phyloP scores from a whole-genome alignment of 2,797 vertebrate species.

The Chloroceryle amazona region DNA sequence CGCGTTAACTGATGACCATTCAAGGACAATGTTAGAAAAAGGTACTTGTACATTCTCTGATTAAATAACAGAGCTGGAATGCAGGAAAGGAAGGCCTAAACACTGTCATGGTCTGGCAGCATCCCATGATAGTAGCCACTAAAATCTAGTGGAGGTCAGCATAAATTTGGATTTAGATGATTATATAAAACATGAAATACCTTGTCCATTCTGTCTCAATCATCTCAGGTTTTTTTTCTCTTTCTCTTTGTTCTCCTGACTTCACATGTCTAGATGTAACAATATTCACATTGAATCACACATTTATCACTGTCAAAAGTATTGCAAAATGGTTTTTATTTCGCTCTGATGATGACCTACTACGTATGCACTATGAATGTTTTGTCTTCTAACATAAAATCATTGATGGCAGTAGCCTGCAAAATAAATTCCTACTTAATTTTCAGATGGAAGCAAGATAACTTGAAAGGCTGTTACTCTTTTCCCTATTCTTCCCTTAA shows the following conservation, averaged over 20 bases:
- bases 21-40: background rate
- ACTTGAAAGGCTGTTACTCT: background rate
- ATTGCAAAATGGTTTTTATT: background rate
- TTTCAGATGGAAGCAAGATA: background rate
- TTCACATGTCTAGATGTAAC: background rate
- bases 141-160: background rate
- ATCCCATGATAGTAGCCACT: background rate
- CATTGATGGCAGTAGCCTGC: background rate
- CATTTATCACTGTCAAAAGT: background rate
- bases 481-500: background rate
- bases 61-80: background rate
- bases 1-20: background rate
- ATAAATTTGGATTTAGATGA: background rate
- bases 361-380: background rate
- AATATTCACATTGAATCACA: background rate
- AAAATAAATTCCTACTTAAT: background rate
- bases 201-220: background rate
- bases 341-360: background rate
- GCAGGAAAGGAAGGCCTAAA: background rate
- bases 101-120: accelerated
- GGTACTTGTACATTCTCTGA: background rate
- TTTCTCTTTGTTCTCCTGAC: background rate
- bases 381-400: background rate
- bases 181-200: background rate
- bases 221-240: background rate